phyloP scores from a whole-genome alignment of 1,140 invertebrate species.

The Wiebesia pumilae region DNA sequence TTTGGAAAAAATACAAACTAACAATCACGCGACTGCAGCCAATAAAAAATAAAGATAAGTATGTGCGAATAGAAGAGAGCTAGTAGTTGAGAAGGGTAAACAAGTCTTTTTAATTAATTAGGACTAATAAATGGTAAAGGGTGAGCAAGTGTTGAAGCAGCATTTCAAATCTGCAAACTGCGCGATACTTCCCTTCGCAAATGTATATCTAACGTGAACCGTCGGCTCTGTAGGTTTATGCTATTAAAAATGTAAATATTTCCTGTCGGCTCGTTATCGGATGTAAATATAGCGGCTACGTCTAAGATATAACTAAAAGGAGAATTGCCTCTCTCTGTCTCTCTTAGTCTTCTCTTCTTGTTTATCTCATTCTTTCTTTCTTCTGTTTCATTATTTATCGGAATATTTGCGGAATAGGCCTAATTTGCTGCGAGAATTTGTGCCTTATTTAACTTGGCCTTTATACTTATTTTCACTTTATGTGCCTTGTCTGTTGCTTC shows the following conservation, averaged over 20 bases:
- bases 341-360: constrained; percentile 16
- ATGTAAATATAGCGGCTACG: constrained; percentile 70
- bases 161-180: background rate
- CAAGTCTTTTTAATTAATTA: constrained; percentile 72
- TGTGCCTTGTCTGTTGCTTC: background rate
- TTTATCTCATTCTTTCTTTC: constrained; percentile 66
- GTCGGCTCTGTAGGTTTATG: constrained; percentile 70
- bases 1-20: constrained; percentile 48
- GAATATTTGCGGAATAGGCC: constrained; percentile 53
- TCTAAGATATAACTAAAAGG: constrained; percentile 19
- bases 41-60: background rate
- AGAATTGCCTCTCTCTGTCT: background rate
- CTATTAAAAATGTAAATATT: constrained; percentile 76
- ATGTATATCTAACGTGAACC: constrained; percentile 37
- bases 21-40: background rate
- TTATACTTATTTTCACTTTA: constrained; percentile 37
- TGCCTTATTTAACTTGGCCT: constrained; percentile 31
- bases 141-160: constrained; percentile 54
- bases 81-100: background rate
- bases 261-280: constrained; percentile 73
- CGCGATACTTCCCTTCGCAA: background rate
- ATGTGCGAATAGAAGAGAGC: background rate
- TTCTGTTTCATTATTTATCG: constrained; percentile 74
- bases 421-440: constrained; percentile 33
- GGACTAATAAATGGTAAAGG: constrained; percentile 71